phyloP scores from a whole-genome alignment of 2,888 invertebrate species.

The Plutella xylostella region DNA sequence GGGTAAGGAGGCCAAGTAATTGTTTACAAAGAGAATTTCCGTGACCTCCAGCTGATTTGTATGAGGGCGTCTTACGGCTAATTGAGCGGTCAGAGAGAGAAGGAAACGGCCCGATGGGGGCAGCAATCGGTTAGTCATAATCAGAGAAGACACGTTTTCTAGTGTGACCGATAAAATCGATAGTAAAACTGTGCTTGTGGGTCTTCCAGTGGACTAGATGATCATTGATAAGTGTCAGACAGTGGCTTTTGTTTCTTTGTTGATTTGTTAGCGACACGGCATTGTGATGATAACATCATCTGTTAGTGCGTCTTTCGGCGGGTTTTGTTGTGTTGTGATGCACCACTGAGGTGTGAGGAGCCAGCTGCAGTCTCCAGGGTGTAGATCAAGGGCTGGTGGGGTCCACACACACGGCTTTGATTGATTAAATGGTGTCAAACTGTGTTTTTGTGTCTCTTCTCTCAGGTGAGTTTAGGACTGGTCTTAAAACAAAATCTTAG shows the following conservation, averaged over 20 bases:
- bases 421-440: conserved; percentile 49
- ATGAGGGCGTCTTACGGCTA: conserved; percentile 46
- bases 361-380: too few relatives aligned
- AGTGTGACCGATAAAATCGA: conserved; percentile 35
- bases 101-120: conserved; percentile 47
- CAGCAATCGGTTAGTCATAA: conserved; percentile 62
- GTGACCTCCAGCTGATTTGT: conserved; percentile 57
- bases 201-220: conserved; percentile 27
- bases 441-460: conserved; percentile 52
- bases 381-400: too few relatives aligned
- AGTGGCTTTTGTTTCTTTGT: conserved; percentile 51
- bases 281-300: conserved; percentile 43
- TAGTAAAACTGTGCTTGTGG: conserved; percentile 28
- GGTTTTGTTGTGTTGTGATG: conserved; percentile 13
- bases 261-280: conserved; percentile 36
- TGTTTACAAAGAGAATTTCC: conserved; percentile 29
- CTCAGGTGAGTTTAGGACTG: too few relatives aligned
- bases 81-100: conserved; percentile 35
- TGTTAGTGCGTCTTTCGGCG: conserved; percentile 20
- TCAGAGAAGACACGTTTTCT: conserved; percentile 42
- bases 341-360: conserved; percentile 6
- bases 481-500: too few relatives aligned
- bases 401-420: too few relatives aligned
- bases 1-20: conserved; percentile 20
- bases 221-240: conserved; percentile 42